These are phyloP conservation scores for Alces alces DNA, from an alignment of 2,113 vertebrate genomes.

Conservation along the genomic window DNA sequence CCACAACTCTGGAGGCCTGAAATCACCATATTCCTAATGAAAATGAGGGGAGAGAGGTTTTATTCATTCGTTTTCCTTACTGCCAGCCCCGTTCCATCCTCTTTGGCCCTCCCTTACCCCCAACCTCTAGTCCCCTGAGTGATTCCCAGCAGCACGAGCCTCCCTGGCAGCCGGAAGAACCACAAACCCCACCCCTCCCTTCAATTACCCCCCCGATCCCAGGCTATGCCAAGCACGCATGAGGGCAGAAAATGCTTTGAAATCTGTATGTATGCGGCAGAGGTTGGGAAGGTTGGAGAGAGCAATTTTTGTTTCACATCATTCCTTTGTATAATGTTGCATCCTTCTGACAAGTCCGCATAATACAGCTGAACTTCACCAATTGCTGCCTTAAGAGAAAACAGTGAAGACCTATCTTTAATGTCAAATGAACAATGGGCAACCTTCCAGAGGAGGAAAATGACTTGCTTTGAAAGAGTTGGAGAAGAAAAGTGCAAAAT, in stretches of 20 bases:
- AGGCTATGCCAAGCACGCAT: neutral
- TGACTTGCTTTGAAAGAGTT: slow-evolving; percentile 78
- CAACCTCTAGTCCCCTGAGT: neutral
- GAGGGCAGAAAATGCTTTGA: slow-evolving; percentile 24
- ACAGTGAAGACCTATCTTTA: slow-evolving; percentile 80
- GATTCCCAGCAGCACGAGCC: neutral
- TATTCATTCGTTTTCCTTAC: neutral
- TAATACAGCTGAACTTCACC: slow-evolving; percentile 77
- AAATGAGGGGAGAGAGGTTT: neutral
- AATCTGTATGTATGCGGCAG: slow-evolving; percentile 36
- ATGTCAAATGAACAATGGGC: slow-evolving; percentile 78
- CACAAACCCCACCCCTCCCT: neutral
- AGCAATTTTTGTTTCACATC: slow-evolving; percentile 75
- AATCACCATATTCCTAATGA: neutral
- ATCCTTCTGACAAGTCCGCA: slow-evolving; percentile 76
- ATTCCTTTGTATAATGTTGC: slow-evolving; percentile 75
- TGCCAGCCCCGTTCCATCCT: rapidly evolving
- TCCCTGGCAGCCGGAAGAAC: neutral
- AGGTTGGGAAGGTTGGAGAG: slow-evolving; percentile 57
- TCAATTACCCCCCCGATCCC: neutral
- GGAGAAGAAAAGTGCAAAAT: slow-evolving; percentile 76
- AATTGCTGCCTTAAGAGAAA: slow-evolving; percentile 76
- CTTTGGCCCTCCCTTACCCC: rapidly evolving
- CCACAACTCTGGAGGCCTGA: neutral
- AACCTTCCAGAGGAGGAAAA: slow-evolving; percentile 75